Evolutionary conservation across 2,888 invertebrate species (phyloP).

Genomic region (Ferdinandea cuprea): DNA sequence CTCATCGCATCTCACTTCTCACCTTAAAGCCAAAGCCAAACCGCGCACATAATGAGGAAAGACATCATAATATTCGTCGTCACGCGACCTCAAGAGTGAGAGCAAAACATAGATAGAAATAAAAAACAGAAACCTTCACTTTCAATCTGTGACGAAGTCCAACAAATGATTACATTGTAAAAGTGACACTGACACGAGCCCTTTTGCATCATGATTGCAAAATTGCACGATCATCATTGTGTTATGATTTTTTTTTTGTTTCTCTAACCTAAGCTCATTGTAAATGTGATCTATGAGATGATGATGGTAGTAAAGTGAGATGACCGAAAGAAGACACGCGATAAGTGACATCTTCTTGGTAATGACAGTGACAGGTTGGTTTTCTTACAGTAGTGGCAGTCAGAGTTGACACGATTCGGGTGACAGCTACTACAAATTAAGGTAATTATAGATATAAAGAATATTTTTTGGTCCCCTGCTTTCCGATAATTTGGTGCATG

Average conservation of each 20-base stretch:
- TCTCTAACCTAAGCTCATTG: conserved; percentile 8
- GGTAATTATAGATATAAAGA: too few relatives aligned
- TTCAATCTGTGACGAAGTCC: conserved; percentile 7
- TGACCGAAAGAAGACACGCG: too few relatives aligned
- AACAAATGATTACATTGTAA: background rate
- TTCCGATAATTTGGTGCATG: too few relatives aligned
- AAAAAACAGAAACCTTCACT: conserved; percentile 30
- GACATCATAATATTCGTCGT: background rate
- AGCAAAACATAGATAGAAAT: too few relatives aligned
- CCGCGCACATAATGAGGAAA: conserved; percentile 5
- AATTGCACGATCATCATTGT: conserved; percentile 21
- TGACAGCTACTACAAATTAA: too few relatives aligned
- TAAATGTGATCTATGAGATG: background rate
- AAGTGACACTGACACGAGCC: conserved; percentile 22
- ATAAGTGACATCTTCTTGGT: too few relatives aligned
- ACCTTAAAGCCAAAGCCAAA: background rate
- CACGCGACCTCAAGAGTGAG: background rate
- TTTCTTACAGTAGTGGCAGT: too few relatives aligned
- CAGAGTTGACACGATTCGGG: too few relatives aligned
- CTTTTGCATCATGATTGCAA: conserved; percentile 45
- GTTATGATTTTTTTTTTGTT: background rate
- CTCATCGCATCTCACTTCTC: conserved; percentile 4
- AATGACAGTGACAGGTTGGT: too few relatives aligned
- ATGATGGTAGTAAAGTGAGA: too few relatives aligned
- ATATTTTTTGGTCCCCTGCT: too few relatives aligned